Conservation (phyloP, 2,888 invertebrate genomes). For the Rugalucina vietnamica region DNA sequence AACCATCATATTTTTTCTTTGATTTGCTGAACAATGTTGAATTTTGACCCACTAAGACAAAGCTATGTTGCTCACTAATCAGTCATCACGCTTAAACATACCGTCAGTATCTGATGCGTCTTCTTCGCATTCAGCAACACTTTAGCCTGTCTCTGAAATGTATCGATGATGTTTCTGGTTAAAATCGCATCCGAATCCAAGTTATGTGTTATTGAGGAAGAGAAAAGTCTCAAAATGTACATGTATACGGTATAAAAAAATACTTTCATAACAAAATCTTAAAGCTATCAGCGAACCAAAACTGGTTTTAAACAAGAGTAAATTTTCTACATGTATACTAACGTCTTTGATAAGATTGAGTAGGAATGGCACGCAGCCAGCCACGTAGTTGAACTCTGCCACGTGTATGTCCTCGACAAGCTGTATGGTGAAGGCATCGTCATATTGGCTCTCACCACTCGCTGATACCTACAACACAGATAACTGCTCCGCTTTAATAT, state of each 20-base stretch:
- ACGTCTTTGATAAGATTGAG: constrained; percentile 83
- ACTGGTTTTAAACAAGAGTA: too few species aligned
- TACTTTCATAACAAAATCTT: too few species aligned
- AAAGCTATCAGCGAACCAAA: too few species aligned
- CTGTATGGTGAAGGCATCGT: constrained; percentile 84
- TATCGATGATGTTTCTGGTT: too few species aligned
- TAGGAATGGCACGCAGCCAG: constrained; percentile 83
- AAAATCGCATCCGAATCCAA: neutral
- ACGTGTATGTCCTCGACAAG: constrained; percentile 80
- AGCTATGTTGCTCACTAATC: too few species aligned
- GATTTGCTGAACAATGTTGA: too few species aligned
- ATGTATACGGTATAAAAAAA: too few species aligned
- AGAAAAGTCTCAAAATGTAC: too few species aligned
- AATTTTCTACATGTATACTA: constrained; percentile 56
- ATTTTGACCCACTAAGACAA: too few species aligned
- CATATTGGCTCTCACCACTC: constrained; percentile 80
- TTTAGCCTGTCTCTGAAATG: constrained; percentile 78
- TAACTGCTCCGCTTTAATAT: too few species aligned
- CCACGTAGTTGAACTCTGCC: constrained; percentile 82
- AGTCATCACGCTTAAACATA: constrained; percentile 58
- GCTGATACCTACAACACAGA: constrained; percentile 76
- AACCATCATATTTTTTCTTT: too few species aligned
- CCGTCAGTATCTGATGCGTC: constrained; percentile 79
- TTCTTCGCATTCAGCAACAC: constrained; percentile 82
- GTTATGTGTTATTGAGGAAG: too few species aligned